Base-by-base conservation (phyloP, 2,888 invertebrate genomes). In the Cosmorhoe ocellata region DNA sequence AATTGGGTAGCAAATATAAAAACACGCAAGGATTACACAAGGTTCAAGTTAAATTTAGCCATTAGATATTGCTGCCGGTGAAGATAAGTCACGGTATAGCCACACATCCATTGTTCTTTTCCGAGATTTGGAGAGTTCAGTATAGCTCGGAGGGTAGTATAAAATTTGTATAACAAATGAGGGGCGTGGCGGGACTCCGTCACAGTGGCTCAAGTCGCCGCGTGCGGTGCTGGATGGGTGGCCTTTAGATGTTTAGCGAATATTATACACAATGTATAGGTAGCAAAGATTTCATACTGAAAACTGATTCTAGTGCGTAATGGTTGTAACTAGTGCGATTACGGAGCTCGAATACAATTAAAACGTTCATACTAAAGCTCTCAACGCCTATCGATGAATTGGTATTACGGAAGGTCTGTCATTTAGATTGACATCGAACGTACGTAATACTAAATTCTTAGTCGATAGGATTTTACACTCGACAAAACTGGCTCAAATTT, bases 91-190 rank as follows among this genome's bases (percentile, higher is more conserved):
- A 65, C 56, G 61, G 60, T 59, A 36, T 47, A 51, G 46, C 49
- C 48, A 32, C 48, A 30, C 14, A 18, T 67, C 71, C 74, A 79
- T 81, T 79, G 80, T 82, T 81, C 71, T 74, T 74, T 38, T 73
- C 40, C 62, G 56, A 65, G 64, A 66, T 74, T 75, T 73, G 59
- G 72, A 72, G 66, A 64, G 66, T 65, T 69, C 67, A 65, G 67
- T 79, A 83, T 84, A 70, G 87, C 87, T 89, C 74, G 81, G 76
- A 89, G 89, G 89, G 86, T 87, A 87, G 88, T 87, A 86, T 89
- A 86, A 89, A 89, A 89, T 89, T 89, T 90, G 89, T 90, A 89
- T 90, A 90, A 89, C 86, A 89, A 87, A 89, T 89, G 88, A 88
- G 86, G 84, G 90, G 89, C 88, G 89, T 80, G 81, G 27, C 69